phyloP scores from a whole-genome alignment of 2,113 vertebrate genomes.

The Mesembrinibis cayennensis region DNA sequence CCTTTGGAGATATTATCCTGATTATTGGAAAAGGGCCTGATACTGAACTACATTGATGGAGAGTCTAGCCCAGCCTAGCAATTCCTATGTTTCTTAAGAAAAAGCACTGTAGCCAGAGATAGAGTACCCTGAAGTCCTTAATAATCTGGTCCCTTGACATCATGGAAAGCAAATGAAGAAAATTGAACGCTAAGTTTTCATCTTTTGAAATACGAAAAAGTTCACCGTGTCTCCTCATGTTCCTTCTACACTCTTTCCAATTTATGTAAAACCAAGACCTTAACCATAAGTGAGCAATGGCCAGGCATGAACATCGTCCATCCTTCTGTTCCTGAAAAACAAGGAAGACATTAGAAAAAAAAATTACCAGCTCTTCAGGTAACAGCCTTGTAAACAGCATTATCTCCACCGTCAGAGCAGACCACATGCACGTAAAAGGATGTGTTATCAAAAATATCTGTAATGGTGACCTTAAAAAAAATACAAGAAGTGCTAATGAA shows the following conservation, averaged over 20 bases:
- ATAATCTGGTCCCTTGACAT: background rate
- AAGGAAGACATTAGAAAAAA: background rate
- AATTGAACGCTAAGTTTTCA: background rate
- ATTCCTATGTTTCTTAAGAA: background rate
- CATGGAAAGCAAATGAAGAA: background rate
- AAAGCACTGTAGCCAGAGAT: background rate
- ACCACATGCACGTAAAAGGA: conserved; percentile 54
- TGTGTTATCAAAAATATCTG: conserved; percentile 70
- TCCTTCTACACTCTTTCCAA: background rate
- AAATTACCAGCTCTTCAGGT: background rate
- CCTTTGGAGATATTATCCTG: background rate
- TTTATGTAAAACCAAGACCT: background rate
- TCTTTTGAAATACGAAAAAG: background rate
- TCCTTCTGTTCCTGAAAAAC: conserved; percentile 35
- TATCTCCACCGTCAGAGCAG: conserved; percentile 39
- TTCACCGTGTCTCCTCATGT: background rate
- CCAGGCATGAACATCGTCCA: background rate
- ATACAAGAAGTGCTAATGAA: conserved; percentile 63
- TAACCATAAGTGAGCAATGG: background rate
- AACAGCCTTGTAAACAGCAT: conserved; percentile 34
- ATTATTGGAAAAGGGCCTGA: background rate
- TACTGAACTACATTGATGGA: background rate
- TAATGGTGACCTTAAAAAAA: conserved; percentile 69
- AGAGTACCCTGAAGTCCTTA: background rate
- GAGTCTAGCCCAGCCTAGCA: background rate